Percentiles rank a stretch among this genome's conserved stretches.
Evolutionary conservation across 2,113 vertebrate species (phyloP).

Genomic region (Mixornis gularis): DNA sequence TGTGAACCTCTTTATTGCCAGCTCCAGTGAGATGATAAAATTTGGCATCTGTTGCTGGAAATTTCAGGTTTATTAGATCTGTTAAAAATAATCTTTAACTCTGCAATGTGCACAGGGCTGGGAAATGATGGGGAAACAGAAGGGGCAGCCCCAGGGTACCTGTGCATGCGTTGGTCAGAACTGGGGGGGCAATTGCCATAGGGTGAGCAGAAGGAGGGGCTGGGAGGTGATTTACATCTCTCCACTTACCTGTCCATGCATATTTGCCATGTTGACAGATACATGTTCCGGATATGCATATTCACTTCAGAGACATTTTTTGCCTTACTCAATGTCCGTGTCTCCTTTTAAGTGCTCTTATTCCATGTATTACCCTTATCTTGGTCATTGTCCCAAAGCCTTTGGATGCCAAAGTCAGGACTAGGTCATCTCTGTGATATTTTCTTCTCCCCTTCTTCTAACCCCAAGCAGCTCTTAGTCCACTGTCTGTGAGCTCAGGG

Average conservation of each 20-base stretch:
- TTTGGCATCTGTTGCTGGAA: not conserved
- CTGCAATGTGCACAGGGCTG: rapidly evolving
- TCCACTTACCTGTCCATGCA: not conserved
- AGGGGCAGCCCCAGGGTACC: rapidly evolving
- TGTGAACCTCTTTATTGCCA: not conserved
- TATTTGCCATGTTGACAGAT: rapidly evolving
- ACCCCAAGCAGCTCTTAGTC: not conserved
- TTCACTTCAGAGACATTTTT: not conserved
- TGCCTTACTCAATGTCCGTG: rapidly evolving
- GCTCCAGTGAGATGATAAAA: not conserved
- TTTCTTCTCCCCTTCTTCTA: not conserved
- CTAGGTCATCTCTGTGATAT: not conserved
- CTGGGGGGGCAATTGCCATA: rapidly evolving
- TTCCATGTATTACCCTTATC: not conserved
- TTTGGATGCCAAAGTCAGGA: not conserved
- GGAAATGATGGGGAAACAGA: rapidly evolving
- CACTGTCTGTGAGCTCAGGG: not conserved
- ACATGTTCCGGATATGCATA: not conserved
- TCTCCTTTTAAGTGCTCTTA: not conserved
- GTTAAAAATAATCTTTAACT: not conserved
- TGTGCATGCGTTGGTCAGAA: not conserved
- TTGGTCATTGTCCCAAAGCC: not conserved
- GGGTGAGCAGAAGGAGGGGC: not conserved
- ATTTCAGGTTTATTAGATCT: constrained; percentile 16
- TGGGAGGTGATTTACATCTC: not conserved